phyloP scores from a whole-genome alignment of 2,797 vertebrate species.

The Enteromius paludinosus region DNA sequence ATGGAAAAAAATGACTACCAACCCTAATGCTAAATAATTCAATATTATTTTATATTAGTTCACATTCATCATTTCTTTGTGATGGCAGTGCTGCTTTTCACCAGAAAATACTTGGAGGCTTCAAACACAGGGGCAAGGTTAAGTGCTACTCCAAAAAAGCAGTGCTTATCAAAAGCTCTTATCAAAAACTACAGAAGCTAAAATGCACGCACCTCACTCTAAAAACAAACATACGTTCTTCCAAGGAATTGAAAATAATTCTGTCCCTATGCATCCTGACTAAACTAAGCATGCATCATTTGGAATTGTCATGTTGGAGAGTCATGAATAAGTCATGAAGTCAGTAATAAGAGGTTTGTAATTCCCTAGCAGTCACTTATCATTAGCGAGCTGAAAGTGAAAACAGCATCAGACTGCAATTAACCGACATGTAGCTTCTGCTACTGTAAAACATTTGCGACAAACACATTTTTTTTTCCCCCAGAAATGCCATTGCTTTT shows the following conservation, averaged over 20 bases:
- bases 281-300: conserved; percentile 43
- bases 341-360: conserved; percentile 65
- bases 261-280: conserved; percentile 15
- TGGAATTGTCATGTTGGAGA: conserved; percentile 71
- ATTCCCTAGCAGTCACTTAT: conserved; percentile 74
- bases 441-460: conserved; percentile 63
- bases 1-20: not conserved
- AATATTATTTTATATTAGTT: not conserved
- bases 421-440: conserved; percentile 64
- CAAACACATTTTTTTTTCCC: conserved; percentile 55
- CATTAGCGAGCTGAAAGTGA: conserved; percentile 69
- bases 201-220: not conserved
- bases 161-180: not conserved
- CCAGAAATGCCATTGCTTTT: conserved; percentile 3
- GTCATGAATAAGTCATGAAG: conserved; percentile 73
- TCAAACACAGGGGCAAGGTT: conserved; percentile 17
- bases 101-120: not conserved
- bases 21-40: not conserved
- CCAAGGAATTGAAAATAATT: conserved; percentile 23
- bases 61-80: not conserved
- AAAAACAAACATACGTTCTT: conserved; percentile 3
- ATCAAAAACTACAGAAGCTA: conserved; percentile 17
- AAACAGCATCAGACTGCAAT: conserved; percentile 72
- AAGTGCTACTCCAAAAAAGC: conserved; percentile 22
- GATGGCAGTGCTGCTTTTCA: not conserved